phyloP scores from a whole-genome alignment of 2,888 invertebrate genomes.

The Polyommatus icarus region DNA sequence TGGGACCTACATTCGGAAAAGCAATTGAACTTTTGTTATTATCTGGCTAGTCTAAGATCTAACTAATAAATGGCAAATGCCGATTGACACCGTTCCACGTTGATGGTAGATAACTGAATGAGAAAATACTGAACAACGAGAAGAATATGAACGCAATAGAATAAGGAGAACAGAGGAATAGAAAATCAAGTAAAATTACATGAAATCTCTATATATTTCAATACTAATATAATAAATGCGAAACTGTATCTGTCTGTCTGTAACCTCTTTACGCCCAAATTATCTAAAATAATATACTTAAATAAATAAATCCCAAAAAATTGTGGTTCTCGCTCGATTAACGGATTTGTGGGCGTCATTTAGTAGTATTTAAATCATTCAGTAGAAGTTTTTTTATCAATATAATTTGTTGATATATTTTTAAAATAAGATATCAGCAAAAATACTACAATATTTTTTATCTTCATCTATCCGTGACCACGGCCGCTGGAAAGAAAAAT shows the following conservation, averaged over 20 bases:
- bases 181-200: background rate
- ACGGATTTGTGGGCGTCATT: no score
- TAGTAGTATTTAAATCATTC: no score
- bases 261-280: no score
- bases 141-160: background rate
- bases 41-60: conserved; percentile 35
- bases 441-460: background rate
- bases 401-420: no score
- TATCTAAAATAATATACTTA: no score
- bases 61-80: conserved; percentile 37
- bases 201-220: no score
- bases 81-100: conserved; percentile 32
- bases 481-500: background rate
- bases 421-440: no score
- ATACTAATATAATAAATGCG: no score
- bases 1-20: conserved; percentile 33
- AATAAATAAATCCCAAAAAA: no score
- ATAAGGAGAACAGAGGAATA: background rate
- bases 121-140: background rate
- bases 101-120: conserved; percentile 30
- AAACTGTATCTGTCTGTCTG: no score
- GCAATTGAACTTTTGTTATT: conserved; percentile 40
- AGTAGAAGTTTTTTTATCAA: no score
- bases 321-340: no score
- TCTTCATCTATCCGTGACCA: background rate